These are phyloP conservation scores for Gulo gulo DNA, from an alignment of 2,113 vertebrate genomes.

Conservation along the genomic window DNA sequence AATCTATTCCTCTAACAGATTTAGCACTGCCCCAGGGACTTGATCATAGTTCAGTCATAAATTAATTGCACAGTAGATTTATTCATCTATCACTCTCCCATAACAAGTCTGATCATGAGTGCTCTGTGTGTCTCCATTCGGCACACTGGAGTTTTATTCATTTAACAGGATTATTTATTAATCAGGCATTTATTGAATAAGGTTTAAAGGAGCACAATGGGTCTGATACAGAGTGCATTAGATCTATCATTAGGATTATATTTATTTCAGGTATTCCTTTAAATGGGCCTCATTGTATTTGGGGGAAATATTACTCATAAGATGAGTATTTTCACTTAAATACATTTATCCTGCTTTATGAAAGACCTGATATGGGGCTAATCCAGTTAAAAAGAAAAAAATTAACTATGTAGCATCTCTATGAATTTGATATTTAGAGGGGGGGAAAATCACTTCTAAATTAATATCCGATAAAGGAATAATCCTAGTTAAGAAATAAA, in stretches of 20 bases:
- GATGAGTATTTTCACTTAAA: conserved; percentile 77
- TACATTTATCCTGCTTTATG: conserved; percentile 77
- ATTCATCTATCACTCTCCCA: conserved; percentile 74
- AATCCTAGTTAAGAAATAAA: conserved; percentile 80
- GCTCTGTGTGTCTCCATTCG: conserved; percentile 75
- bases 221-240: conserved; percentile 72
- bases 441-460: conserved; percentile 73
- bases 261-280: conserved; percentile 82
- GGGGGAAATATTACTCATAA: conserved; percentile 73
- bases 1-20: conserved; percentile 75
- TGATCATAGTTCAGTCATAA: conserved; percentile 74
- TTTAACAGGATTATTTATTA: conserved; percentile 83
- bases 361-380: conserved; percentile 79
- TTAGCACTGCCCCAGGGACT: conserved; percentile 71
- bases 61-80: conserved; percentile 81
- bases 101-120: conserved; percentile 78
- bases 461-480: conserved; percentile 81
- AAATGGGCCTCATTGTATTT: conserved; percentile 77
- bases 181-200: conserved; percentile 80
- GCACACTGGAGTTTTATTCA: conserved; percentile 75
- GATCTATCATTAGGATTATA: conserved; percentile 80
- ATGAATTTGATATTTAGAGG: conserved; percentile 72
- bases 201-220: conserved; percentile 67
- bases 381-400: conserved; percentile 81
- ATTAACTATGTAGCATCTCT: conserved; percentile 69